Evolutionary conservation across 2,797 vertebrate species (phyloP).

Genomic region (Chloroceryle inda): DNA sequence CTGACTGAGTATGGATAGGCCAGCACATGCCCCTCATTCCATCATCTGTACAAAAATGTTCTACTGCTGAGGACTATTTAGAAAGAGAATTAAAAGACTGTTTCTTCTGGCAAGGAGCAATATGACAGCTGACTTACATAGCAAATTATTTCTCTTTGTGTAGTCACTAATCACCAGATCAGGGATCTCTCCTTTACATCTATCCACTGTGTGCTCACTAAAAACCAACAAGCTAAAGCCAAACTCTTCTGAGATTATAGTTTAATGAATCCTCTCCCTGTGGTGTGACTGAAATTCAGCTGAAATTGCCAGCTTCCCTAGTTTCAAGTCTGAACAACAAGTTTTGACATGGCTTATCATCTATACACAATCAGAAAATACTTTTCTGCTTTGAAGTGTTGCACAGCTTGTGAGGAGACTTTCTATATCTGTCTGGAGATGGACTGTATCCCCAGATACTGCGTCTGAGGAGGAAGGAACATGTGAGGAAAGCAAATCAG

Average conservation of each 20-base stretch:
- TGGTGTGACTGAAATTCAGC: background rate
- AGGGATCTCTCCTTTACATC: background rate
- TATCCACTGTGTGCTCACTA: background rate
- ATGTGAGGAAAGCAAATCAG: constrained; percentile 19
- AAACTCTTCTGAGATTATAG: background rate
- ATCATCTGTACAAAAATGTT: rapidly evolving
- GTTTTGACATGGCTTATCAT: background rate
- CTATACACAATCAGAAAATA: background rate
- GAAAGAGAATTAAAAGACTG: constrained; percentile 1
- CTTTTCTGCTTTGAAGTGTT: background rate
- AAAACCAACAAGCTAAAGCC: background rate
- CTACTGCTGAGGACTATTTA: background rate
- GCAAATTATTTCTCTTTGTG: background rate
- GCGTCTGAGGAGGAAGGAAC: background rate
- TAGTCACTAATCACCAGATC: background rate
- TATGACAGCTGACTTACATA: background rate
- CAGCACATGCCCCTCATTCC: background rate
- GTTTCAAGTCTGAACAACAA: background rate
- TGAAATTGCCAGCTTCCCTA: background rate
- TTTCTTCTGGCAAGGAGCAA: background rate
- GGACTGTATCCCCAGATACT: background rate
- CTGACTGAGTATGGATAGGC: background rate
- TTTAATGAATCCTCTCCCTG: background rate
- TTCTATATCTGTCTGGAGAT: background rate
- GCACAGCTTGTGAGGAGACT: background rate